These are phyloP conservation scores for Trididemnum miniatum DNA, from an alignment of 23 tunicate genomes.

Conservation along the genomic window DNA sequence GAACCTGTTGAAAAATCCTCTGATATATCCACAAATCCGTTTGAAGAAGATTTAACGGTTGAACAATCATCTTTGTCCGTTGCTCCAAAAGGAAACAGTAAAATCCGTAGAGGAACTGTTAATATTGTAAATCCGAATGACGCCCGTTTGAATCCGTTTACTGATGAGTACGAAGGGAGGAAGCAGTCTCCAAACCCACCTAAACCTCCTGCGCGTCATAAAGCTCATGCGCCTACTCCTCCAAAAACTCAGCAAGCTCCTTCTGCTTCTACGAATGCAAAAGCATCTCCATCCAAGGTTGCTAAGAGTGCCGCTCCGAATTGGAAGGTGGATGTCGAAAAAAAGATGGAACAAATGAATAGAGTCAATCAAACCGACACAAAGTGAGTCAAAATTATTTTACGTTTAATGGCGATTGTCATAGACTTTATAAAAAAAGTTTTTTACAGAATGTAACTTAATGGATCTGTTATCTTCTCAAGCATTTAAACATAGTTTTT, in stretches of 20 bases:
- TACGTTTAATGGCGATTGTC: too few relatives aligned
- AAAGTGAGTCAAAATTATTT: too few relatives aligned
- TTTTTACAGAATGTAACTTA: too few relatives aligned
- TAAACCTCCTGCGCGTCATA: conserved; percentile 45
- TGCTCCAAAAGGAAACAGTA: neutral
- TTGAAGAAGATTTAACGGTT: conserved; percentile 2
- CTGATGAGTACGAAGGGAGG: conserved; percentile 46
- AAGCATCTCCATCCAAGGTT: neutral
- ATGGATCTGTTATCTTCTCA: too few relatives aligned
- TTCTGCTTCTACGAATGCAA: neutral
- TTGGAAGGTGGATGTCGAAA: conserved; percentile 60
- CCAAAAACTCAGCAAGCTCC: conserved; percentile 34
- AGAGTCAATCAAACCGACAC: conserved; percentile 40
- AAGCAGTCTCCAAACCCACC: conserved; percentile 30
- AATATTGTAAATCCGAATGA: conserved; percentile 33
- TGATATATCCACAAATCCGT: conserved; percentile 22
- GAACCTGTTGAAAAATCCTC: neutral
- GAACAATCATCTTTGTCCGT: neutral
- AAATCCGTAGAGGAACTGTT: neutral
- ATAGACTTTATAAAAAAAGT: too few relatives aligned
- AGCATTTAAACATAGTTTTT: too few relatives aligned
- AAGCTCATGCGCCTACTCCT: conserved; percentile 59
- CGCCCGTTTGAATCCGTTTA: conserved; percentile 58
- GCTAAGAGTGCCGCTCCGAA: conserved; percentile 38
- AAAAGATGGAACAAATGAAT: conserved; percentile 75